These are phyloP conservation scores for Catocala sponsa DNA, from an alignment of 2,888 invertebrate genomes.

Conservation along the genomic window DNA sequence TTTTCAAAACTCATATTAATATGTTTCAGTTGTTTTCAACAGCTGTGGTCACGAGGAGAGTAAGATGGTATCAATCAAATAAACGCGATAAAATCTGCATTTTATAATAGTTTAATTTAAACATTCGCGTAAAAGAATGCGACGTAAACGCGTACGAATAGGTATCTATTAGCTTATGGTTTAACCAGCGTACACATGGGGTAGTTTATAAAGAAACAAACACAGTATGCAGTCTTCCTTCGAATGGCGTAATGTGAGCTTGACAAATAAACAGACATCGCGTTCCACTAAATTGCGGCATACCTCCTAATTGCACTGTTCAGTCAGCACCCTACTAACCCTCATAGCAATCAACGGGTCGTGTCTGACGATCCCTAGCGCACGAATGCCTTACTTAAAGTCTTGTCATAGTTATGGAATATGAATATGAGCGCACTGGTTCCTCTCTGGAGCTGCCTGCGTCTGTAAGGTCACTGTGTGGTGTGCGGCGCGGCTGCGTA, in stretches of 20 bases:
- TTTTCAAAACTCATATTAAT: too few relatives aligned
- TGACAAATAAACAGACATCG: not conserved
- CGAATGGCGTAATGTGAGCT: constrained; percentile 1
- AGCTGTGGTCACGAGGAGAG: too few relatives aligned
- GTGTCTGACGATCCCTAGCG: not conserved
- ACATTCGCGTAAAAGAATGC: too few relatives aligned
- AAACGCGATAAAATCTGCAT: too few relatives aligned
- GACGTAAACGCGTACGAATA: too few relatives aligned
- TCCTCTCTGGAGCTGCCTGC: not conserved
- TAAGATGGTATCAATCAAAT: too few relatives aligned
- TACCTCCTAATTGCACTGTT: constrained; percentile 10
- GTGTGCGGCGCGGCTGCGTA: constrained; percentile 10
- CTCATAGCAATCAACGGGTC: not conserved
- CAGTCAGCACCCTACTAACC: constrained; percentile 14
- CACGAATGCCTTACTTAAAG: not conserved
- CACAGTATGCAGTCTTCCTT: too few relatives aligned
- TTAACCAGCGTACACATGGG: too few relatives aligned
- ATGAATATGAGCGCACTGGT: not conserved
- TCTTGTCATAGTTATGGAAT: not conserved
- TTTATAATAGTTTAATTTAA: too few relatives aligned
- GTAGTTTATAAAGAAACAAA: too few relatives aligned
- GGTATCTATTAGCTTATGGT: too few relatives aligned
- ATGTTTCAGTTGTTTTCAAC: too few relatives aligned
- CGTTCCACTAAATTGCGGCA: not conserved
- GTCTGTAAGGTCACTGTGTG: not conserved